Conservation (phyloP, 2,113 vertebrate genomes). For the Mionectes macconnelli region DNA sequence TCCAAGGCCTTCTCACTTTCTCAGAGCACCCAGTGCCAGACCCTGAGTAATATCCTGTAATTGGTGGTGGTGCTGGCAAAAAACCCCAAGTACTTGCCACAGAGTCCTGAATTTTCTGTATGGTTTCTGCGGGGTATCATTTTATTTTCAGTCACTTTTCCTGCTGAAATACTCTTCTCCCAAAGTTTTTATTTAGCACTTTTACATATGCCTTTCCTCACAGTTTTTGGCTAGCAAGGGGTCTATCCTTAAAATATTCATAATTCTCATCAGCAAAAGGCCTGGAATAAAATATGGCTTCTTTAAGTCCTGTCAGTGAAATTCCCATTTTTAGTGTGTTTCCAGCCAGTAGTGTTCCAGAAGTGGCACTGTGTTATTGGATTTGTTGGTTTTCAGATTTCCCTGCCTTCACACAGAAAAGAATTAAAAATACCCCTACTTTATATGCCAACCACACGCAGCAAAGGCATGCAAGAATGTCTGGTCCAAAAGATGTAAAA, state of each 20-base stretch:
- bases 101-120: background rate
- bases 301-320: background rate
- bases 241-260: background rate
- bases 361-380: background rate
- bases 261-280: background rate
- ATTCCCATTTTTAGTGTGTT: background rate
- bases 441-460: background rate
- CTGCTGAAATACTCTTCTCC: background rate
- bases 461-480: background rate
- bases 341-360: background rate
- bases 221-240: background rate
- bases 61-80: background rate
- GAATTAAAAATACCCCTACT: background rate
- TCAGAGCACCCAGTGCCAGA: background rate
- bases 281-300: background rate
- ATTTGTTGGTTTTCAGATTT: background rate
- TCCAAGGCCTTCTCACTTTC: slow-evolving; percentile 7
- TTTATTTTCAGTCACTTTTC: background rate
- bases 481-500: background rate
- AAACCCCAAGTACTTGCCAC: background rate
- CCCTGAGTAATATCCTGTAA: background rate
- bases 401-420: background rate
- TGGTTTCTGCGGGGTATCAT: background rate
- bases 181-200: background rate
- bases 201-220: background rate